Evolutionary conservation across 2,113 vertebrate genomes (phyloP), one percentile per base, ranked within the genome.

Genomic region (Clarias macrocephalus): DNA sequence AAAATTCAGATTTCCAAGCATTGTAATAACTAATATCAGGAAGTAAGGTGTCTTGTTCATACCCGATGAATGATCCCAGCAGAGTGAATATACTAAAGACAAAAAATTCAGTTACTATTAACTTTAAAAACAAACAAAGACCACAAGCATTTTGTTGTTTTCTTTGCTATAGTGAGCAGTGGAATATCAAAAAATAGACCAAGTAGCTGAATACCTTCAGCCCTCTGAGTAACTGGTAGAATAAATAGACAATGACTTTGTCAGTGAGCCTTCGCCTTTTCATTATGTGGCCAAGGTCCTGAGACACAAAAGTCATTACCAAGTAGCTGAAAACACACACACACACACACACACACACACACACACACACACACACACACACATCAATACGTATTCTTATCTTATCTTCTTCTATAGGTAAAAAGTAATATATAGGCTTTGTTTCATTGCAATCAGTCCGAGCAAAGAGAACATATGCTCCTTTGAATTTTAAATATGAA

Each of bases 61-160:
- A 96, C 95, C 94, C 95, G 94, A 89, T 96, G 95, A 85, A 96
- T 92, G 88, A 96, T 96, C 52, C 95, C 95, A 83, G 95, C 94
- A 84, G 95, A 96, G 86, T 96, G 95, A 86, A 96, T 96, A 48
- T 95, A 96, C 95, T 96, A 90, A 54, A 86, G 88, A 90, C 72
- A 82, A 42, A 33, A 8, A 62, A 56, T 33, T 59, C 52, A 30
- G 62, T 88, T 60, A 68, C 9, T 68, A 13, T 65, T 54, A 68
- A 65, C 23, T 56, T 77, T 54, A 48, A 42, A 75, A 75, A 7
- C 21, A 52, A 4, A n/a, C 4, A 52, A 48, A 73, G 9, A 73
- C 21, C 6, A 8, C 30, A 72, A 72, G 9, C 1, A 42, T 42
- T 42, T 72, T 37, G 18, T 9, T 72, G 18, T 37, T 73, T 70